Evolutionary conservation across 2,888 invertebrate species (phyloP), one percentile per base, ranked within the genome.

Genomic region (Mimumesa dahlbomi): DNA sequence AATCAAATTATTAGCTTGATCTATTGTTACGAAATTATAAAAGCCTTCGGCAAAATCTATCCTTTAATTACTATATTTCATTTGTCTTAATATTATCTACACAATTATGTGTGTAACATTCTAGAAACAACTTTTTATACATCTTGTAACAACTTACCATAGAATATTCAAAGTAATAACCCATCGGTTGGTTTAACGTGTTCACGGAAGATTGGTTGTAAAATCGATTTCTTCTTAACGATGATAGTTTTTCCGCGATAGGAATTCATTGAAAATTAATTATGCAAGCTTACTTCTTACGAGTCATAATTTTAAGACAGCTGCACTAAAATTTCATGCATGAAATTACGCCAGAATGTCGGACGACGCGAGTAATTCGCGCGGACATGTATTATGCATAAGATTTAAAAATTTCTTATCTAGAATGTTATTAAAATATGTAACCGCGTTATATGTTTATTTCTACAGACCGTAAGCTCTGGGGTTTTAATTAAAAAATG

Each of bases 311-410:
- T 40, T 29, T 14, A n/a, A 2, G 5, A 7, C 49, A n/a, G 40
- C 14, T 34, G 21, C 31, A 31, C 14, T 2, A 13, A 31, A 52
- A 25, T 54, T 50, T 22, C 59, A 6, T 48, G 34, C 11, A 49
- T 21, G 29, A 56, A 54, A 62, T 53, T 34, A 6, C 21, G 2
- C 5, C 22, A 2, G 3, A 29, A n/a, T 31, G 16, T n/a, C 21
- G n/a, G 19, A 49, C 36, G 25, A 42, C 13, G 7, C 14, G 18
- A 5, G 14, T 13, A 18, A 42, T 21, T 22, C 45, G 16, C 46
- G 38, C 36, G 16, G 53, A 50, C 42, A 56, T 56, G 38, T 31
- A 52, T 50, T 40, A 56, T 56, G 45, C 31, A 56, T 31, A 18
- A n/a, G 16, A 19, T n/a, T 1, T 7, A 34, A 54, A 22, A 22